Base-by-base conservation (phyloP, 2,888 invertebrate genomes). In the Drosophila rubida region DNA sequence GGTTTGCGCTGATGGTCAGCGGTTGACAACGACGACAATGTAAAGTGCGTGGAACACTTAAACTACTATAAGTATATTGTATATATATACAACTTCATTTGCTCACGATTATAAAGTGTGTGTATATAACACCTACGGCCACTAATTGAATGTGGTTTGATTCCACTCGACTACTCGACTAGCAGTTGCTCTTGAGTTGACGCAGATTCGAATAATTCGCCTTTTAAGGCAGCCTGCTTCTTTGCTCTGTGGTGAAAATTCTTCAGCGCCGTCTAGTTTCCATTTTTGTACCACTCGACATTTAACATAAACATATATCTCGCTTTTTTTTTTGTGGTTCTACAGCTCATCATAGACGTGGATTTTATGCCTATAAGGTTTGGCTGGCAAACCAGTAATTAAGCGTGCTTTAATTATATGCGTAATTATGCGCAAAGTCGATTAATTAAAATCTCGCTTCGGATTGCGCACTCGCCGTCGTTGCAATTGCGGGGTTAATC, bases 231-330 rank as follows among this genome's bases (percentile, higher is more conserved):
- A 78, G 42, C 55, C 22, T n/a, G 64, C n/a, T n/a, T 59, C 19
- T 54, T 42, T 4, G 13, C 30, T 23, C 25, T 44, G 41, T 57
- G 49, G 55, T 72, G 61, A 59, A 75, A 62, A 59, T 69, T 73
- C 45, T 72, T 64, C 25, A n/a, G 50, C n/a, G 9, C 22, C 55
- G 37, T 61, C 66, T 41, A 61, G 78, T 74, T 78, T 51, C 76
- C 76, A 59, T 75, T 53, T 68, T 58, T 50, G 46, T 75, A 16
- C 13, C 11, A 4, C n/a, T 14, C 19, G 27, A 62, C 25, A 23
- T 66, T 55, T 55, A 39, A 54, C 50, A 61, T 46, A 54, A 7
- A n/a, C n/a, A n/a, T n/a, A n/a, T n/a, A n/a, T n/a, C n/a, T 16
- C 8, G 35, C 8, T 27, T 27, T 25, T 27, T 27, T 27, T 32